phyloP scores from a whole-genome alignment of 2,888 invertebrate species.

The Melinopterus prodromus region DNA sequence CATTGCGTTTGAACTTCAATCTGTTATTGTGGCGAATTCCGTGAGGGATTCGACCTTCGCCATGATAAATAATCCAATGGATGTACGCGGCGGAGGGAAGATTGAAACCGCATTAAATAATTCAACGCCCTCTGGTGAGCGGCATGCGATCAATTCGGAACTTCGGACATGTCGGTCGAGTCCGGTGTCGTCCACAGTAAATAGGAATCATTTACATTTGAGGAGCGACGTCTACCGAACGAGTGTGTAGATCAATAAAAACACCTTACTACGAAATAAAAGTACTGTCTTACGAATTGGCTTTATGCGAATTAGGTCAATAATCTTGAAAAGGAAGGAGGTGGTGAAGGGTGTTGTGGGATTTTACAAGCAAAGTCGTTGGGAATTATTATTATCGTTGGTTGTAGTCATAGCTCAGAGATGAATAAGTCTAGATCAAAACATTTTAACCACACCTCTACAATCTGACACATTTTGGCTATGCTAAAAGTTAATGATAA shows the following conservation, averaged over 20 bases:
- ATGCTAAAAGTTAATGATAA: too few species aligned
- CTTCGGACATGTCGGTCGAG: background rate
- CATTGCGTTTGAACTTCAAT: background rate
- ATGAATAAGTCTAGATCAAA: too few species aligned
- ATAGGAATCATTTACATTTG: background rate
- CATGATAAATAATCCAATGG: background rate
- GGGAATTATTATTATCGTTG: too few species aligned
- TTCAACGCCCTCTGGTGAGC: constrained; percentile 4
- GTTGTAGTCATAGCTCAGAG: too few species aligned
- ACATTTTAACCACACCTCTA: too few species aligned
- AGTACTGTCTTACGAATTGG: too few species aligned
- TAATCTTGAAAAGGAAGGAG: too few species aligned
- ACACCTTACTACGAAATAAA: background rate
- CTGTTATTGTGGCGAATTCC: background rate
- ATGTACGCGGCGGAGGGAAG: background rate
- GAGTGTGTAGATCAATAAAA: background rate
- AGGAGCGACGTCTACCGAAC: background rate
- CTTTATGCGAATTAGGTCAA: too few species aligned
- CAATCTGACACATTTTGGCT: too few species aligned
- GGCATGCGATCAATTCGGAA: background rate
- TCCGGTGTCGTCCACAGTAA: background rate
- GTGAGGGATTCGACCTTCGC: background rate
- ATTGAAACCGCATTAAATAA: constrained; percentile 4
- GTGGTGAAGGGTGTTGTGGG: too few species aligned
- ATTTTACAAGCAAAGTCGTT: too few species aligned